Percentiles rank a stretch among this genome's conserved stretches.
These are phyloP conservation scores for Ascaphus truei DNA, from an alignment of 2,113 vertebrate species.

Conservation along the genomic window DNA sequence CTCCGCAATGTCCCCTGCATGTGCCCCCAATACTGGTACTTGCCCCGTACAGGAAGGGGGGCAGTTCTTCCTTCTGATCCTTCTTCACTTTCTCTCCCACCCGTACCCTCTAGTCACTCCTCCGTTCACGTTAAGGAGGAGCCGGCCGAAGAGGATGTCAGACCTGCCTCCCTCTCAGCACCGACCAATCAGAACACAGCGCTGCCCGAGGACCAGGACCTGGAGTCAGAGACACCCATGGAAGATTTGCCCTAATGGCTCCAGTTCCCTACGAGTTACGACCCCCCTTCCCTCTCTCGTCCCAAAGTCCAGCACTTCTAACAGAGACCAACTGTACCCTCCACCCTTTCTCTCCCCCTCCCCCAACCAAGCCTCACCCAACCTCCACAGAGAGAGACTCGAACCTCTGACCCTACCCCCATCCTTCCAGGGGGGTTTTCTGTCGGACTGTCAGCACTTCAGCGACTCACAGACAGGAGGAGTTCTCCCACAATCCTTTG, in stretches of 20 bases:
- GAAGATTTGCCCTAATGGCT: conserved; percentile 91
- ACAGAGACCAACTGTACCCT: conserved; percentile 17
- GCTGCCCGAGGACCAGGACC: conserved; percentile 81
- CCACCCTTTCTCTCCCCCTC: no score
- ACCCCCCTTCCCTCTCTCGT: conserved; percentile 21
- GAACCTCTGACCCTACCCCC: background rate
- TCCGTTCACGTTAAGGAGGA: conserved; percentile 97
- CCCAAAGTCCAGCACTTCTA: conserved; percentile 33
- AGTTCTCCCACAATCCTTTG: background rate
- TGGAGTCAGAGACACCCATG: conserved; percentile 88
- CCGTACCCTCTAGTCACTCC: conserved; percentile 80
- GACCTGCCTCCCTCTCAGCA: conserved; percentile 78
- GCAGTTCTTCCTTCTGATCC: no score
- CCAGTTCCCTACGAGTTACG: conserved; percentile 9
- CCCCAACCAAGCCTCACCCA: background rate
- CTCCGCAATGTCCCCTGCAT: no score
- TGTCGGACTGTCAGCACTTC: conserved; percentile 26
- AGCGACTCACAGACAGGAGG: conserved; percentile 15
- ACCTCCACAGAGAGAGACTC: background rate
- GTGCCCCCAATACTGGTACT: no score
- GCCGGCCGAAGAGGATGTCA: conserved; percentile 85
- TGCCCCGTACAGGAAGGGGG: no score
- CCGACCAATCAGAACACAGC: conserved; percentile 78
- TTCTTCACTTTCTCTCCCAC: no score
- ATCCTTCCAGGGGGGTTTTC: conserved; percentile 8